Conservation (phyloP, 2,113 vertebrate species). For the Apteryx mantelli region DNA sequence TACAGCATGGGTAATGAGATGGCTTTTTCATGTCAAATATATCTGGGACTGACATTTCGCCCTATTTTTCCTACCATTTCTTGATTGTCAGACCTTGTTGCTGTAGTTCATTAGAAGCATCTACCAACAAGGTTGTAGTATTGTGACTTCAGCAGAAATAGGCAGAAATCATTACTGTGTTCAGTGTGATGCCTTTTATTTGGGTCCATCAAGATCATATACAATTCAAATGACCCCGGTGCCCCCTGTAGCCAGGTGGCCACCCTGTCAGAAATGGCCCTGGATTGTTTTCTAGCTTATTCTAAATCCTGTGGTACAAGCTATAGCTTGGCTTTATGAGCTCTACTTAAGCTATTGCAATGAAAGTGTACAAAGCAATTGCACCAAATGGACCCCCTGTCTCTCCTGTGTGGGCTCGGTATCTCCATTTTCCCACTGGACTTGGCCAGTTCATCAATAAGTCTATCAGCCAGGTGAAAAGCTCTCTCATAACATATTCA, state of each 20-base stretch:
- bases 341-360: too few species aligned
- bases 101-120: not conserved
- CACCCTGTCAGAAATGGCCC: not conserved
- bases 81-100: not conserved
- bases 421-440: not conserved
- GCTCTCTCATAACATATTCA: not conserved
- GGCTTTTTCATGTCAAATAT: not conserved
- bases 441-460: not conserved
- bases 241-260: not conserved
- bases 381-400: not conserved
- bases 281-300: too few species aligned
- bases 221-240: not conserved
- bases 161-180: not conserved
- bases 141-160: not conserved
- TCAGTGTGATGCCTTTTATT: not conserved
- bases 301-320: not conserved
- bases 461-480: not conserved
- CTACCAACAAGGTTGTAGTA: not conserved
- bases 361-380: not conserved
- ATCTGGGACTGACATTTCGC: not conserved
- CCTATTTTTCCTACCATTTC: not conserved
- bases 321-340: not conserved
- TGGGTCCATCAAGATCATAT: not conserved
- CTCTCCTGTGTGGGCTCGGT: not conserved
- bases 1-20: not conserved